Evolutionary conservation across 2,888 invertebrate genomes (phyloP).

Genomic region (Tryphoninae sp.): DNA sequence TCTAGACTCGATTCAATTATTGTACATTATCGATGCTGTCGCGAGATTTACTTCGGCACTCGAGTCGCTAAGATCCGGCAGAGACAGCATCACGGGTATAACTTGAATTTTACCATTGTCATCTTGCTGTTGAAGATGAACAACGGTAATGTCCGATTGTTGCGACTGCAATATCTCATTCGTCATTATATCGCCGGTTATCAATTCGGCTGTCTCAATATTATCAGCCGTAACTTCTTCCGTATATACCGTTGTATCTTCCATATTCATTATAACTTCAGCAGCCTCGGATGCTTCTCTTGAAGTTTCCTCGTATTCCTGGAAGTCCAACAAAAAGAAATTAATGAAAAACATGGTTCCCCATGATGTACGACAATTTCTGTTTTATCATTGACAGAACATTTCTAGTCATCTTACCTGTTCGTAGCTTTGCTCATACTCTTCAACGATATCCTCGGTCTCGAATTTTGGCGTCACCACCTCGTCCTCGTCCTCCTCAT

Average conservation of each 20-base stretch:
- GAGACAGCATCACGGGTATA: conserved; percentile 78
- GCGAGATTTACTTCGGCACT: conserved; percentile 77
- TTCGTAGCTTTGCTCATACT: conserved; percentile 62
- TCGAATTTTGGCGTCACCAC: conserved; percentile 59
- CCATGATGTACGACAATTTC: no score
- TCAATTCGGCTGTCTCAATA: conserved; percentile 74
- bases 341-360: conserved; percentile 4
- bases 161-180: conserved; percentile 73
- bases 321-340: conserved; percentile 65
- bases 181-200: conserved; percentile 76
- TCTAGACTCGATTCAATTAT: conserved; percentile 69
- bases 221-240: conserved; percentile 79
- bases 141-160: conserved; percentile 72
- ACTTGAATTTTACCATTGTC: conserved; percentile 79
- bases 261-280: conserved; percentile 78
- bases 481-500: conserved; percentile 66
- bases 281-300: conserved; percentile 76
- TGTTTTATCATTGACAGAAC: conserved; percentile 4
- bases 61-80: conserved; percentile 77
- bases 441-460: conserved; percentile 51
- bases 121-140: conserved; percentile 77
- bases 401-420: conserved; percentile 61
- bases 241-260: conserved; percentile 78
- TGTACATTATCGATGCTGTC: conserved; percentile 79
- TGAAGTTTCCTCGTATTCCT: conserved; percentile 78